Percentiles rank a stretch among this genome's conserved stretches.
phyloP scores from a whole-genome alignment of 2,113 vertebrate genomes.

The Tonatia bakeri region DNA sequence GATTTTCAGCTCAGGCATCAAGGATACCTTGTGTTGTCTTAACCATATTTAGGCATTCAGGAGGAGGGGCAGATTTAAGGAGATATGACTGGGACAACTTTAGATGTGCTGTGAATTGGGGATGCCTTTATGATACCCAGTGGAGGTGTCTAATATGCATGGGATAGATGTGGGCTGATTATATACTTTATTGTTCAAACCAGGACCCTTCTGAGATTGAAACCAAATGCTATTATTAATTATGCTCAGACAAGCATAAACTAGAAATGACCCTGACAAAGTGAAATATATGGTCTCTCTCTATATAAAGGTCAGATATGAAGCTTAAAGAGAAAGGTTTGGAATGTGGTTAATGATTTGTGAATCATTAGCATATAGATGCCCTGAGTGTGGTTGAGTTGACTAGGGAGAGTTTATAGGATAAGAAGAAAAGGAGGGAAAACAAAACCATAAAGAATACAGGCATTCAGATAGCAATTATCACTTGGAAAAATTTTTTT shows the following conservation, averaged over 20 bases:
- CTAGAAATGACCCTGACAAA: constrained; percentile 9
- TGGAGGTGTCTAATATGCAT: not conserved
- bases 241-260: not conserved
- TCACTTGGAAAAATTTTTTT: not conserved
- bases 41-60: not conserved
- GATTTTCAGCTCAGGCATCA: not conserved
- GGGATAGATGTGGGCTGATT: constrained; percentile 21
- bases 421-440: not conserved
- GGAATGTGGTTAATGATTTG: constrained; percentile 23
- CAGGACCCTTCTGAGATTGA: not conserved
- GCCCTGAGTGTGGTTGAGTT: not conserved
- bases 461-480: not conserved
- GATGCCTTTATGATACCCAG: not conserved
- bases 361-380: constrained; percentile 1
- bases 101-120: constrained; percentile 1
- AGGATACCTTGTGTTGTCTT: not conserved
- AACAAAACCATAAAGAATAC: not conserved
- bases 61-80: not conserved
- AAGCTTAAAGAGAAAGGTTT: constrained; percentile 12
- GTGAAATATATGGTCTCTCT: not conserved
- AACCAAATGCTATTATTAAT: constrained; percentile 28
- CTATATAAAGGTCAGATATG: constrained; percentile 15
- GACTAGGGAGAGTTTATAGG: not conserved
- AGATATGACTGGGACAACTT: not conserved
- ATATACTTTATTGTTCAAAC: constrained; percentile 29